These are phyloP conservation scores for Pagetopsis macropterus DNA, from an alignment of 2,797 vertebrate genomes.

Conservation along the genomic window DNA sequence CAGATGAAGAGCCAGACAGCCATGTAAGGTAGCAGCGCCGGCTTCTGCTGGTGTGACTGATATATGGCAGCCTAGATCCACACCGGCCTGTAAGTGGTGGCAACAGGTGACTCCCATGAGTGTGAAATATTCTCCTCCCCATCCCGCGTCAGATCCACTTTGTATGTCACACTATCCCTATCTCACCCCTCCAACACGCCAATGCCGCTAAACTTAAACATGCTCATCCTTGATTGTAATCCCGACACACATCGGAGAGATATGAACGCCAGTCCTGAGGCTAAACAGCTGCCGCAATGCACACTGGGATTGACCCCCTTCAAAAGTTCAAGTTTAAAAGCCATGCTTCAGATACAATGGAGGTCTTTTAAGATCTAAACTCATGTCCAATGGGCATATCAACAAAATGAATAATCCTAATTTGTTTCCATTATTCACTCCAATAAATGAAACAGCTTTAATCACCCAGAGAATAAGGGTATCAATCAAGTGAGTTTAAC, in stretches of 20 bases:
- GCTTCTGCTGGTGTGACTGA: conserved; percentile 65
- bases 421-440: neutral
- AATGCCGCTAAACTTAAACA: conserved; percentile 67
- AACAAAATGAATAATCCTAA: neutral
- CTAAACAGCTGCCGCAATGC: conserved; percentile 61
- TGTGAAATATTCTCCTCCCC: conserved; percentile 23
- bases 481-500: conserved; percentile 25
- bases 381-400: neutral
- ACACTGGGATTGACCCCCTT: conserved; percentile 4
- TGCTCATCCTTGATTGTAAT: conserved; percentile 62
- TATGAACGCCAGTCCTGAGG: conserved; percentile 10
- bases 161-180: conserved; percentile 44
- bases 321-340: conserved; percentile 46
- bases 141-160: conserved; percentile 36
- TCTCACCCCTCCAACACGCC: conserved; percentile 28
- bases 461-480: conserved; percentile 1
- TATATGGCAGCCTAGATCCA: conserved; percentile 54
- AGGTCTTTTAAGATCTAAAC: neutral
- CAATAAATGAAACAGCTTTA: conserved; percentile 5
- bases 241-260: conserved; percentile 26
- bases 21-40: conserved; percentile 80
- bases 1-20: conserved; percentile 73
- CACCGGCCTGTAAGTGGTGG: conserved; percentile 29
- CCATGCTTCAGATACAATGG: neutral
- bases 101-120: conserved; percentile 73